Evolutionary conservation across 2,797 vertebrate species (phyloP).

Genomic region (Poeciliopsis presidionis): DNA sequence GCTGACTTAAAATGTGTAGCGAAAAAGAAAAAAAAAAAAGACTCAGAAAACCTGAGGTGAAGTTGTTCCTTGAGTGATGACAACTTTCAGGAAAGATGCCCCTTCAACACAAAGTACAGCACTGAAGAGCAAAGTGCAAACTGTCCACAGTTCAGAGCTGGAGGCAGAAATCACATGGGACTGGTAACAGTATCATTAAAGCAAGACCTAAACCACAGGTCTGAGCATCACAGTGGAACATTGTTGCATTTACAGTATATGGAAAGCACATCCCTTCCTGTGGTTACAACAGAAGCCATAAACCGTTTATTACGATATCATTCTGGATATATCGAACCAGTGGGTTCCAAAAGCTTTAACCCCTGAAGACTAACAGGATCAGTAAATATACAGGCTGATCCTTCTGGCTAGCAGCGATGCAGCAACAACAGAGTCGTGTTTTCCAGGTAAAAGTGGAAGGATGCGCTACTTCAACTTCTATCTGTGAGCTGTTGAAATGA

Average conservation of each 20-base stretch:
- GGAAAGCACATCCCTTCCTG: conserved; percentile 48
- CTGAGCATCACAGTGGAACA: conserved; percentile 72
- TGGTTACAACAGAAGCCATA: conserved; percentile 52
- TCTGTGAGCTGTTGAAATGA: not conserved
- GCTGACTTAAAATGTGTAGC: conserved; percentile 44
- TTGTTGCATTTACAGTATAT: conserved; percentile 60
- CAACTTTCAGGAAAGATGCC: conserved; percentile 40
- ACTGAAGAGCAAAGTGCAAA: conserved; percentile 64
- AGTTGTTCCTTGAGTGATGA: conserved; percentile 47
- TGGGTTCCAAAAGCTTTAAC: conserved; percentile 25
- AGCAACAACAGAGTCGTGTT: not conserved
- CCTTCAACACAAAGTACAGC: conserved; percentile 37
- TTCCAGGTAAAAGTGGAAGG: not conserved
- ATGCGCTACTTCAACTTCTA: not conserved
- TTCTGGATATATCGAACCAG: conserved; percentile 37
- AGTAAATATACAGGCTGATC: conserved; percentile 26
- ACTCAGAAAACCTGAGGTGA: conserved; percentile 51
- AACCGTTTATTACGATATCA: conserved; percentile 43
- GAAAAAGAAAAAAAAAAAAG: conserved; percentile 39
- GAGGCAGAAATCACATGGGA: conserved; percentile 35
- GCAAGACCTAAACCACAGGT: conserved; percentile 55
- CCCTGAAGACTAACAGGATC: conserved; percentile 16
- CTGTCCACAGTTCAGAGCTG: conserved; percentile 49
- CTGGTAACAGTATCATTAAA: conserved; percentile 52
- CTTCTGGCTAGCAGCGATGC: conserved; percentile 3